A percentile compares a stretch with the other conserved stretches of the same genome.
Conservation (phyloP, 1,140 invertebrate species). For the Hycleus phaleratus region DNA sequence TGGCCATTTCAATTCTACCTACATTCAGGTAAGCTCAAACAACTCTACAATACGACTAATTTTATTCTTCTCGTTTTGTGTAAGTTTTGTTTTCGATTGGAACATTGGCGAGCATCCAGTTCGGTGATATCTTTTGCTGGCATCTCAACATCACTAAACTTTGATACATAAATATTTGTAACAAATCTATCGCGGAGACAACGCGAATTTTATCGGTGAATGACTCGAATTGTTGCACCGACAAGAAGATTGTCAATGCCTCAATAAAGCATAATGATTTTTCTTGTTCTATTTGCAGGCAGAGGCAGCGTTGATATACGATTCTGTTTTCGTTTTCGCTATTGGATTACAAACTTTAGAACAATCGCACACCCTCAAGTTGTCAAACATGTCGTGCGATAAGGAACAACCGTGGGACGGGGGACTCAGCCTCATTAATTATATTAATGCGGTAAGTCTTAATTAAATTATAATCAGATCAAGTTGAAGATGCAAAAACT, state of each 20-base stretch:
- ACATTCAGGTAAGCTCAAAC: conserved; percentile 55
- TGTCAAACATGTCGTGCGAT: conserved; percentile 64
- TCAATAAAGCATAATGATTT: not conserved
- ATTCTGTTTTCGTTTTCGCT: conserved; percentile 70
- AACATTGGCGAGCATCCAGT: not conserved
- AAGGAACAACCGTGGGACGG: conserved; percentile 67
- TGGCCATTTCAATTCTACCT: conserved; percentile 59
- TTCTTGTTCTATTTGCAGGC: conserved; percentile 48
- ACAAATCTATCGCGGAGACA: no score
- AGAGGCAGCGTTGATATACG: conserved; percentile 70
- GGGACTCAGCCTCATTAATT: conserved; percentile 73
- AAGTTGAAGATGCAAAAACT: no score
- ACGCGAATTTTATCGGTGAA: not conserved
- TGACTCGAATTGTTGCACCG: no score
- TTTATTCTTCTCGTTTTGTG: not conserved
- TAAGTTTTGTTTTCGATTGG: not conserved
- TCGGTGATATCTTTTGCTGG: not conserved
- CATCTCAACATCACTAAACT: not conserved
- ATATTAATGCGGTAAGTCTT: conserved; percentile 62
- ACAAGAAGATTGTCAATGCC: not conserved
- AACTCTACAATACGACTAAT: no score
- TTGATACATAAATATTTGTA: not conserved
- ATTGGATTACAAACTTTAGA: conserved; percentile 60
- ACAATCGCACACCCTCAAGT: conserved; percentile 53
- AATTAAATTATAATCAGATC: no score